Percentiles rank a stretch among this genome's conserved stretches.
Conservation (phyloP, 1,140 invertebrate species). For the Drosophila suzukii region DNA sequence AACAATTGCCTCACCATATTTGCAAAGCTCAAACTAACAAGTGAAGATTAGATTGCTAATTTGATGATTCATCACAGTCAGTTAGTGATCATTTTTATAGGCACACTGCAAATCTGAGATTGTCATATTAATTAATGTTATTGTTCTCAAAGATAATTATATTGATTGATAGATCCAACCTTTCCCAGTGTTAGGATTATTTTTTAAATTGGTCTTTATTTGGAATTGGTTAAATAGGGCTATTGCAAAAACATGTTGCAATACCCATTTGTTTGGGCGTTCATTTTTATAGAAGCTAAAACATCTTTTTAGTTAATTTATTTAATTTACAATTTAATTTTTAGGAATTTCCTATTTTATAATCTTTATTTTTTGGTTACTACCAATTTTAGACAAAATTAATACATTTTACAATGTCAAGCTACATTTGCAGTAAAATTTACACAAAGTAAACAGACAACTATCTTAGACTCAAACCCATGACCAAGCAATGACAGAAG, state of each 20-base stretch:
- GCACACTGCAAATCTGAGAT: background rate
- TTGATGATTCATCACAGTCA: background rate
- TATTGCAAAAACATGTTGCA: no score
- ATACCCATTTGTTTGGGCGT: no score
- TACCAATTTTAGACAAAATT: no score
- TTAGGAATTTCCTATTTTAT: no score
- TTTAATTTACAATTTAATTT: no score
- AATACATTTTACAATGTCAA: no score
- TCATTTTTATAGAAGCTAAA: no score
- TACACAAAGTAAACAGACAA: background rate
- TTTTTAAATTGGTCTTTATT: no score
- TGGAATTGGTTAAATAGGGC: no score
- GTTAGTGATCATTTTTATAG: background rate
- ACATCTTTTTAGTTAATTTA: no score
- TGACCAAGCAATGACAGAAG: background rate
- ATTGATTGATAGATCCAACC: background rate
- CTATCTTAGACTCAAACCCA: slow-evolving; percentile 16
- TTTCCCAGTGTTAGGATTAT: no score
- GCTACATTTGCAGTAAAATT: slow-evolving; percentile 1
- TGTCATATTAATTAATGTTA: background rate
- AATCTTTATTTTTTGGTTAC: no score
- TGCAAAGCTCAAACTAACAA: background rate
- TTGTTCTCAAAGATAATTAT: background rate
- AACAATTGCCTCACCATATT: background rate
- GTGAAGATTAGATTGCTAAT: slow-evolving; percentile 5